phyloP scores from a whole-genome alignment of 2,888 invertebrate genomes.

The Melinopterus prodromus region DNA sequence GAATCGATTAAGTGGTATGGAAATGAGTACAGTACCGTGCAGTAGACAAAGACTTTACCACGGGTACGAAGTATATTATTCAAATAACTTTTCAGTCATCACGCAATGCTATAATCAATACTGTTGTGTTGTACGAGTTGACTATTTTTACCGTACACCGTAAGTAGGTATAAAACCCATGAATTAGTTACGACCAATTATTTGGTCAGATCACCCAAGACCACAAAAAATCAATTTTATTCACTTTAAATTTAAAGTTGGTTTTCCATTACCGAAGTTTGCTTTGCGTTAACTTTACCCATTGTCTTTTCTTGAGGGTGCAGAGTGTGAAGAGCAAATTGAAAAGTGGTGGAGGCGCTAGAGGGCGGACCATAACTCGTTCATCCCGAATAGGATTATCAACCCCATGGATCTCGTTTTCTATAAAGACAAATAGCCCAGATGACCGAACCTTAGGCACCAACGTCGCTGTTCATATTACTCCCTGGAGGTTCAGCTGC shows the following conservation, averaged over 20 bases:
- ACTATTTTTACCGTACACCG: not conserved
- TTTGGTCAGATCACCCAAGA: no score
- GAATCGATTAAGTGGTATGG: not conserved
- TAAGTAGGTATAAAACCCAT: not conserved
- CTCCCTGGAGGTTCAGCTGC: not conserved
- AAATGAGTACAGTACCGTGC: not conserved
- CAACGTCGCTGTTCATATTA: not conserved
- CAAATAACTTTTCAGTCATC: not conserved
- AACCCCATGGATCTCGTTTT: not conserved
- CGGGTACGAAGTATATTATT: not conserved
- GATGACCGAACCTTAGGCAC: not conserved
- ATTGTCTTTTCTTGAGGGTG: not conserved
- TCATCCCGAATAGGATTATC: not conserved
- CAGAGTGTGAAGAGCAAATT: not conserved
- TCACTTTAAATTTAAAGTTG: not conserved
- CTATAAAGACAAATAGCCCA: slow-evolving; percentile 4
- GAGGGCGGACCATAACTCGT: not conserved
- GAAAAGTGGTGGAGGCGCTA: not conserved
- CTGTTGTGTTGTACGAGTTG: not conserved
- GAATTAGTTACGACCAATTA: not conserved
- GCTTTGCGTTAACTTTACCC: not conserved
- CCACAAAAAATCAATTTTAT: not conserved
- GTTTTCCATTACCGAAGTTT: not conserved
- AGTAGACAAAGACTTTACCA: not conserved
- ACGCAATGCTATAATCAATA: not conserved